A percentile compares a stretch with the other conserved stretches of the same genome.
Evolutionary conservation across 1,140 invertebrate species (phyloP).

Genomic region (Matsumurasca onukii): DNA sequence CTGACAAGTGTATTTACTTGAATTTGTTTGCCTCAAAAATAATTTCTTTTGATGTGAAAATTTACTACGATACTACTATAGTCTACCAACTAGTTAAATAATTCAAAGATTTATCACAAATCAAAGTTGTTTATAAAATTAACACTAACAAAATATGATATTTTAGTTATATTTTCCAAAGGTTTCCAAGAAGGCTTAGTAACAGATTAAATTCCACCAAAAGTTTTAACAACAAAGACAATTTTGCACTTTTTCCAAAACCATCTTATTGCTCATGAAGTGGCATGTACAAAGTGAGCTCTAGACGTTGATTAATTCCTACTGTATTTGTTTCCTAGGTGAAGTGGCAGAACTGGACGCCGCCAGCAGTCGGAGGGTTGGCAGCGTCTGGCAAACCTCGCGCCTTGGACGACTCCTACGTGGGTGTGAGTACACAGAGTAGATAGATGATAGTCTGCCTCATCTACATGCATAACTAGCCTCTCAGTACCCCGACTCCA

Average conservation of each 20-base stretch:
- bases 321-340: constrained; percentile 38
- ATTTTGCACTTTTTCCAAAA: background rate
- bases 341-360: constrained; percentile 55
- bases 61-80: no score
- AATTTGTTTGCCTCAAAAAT: no score
- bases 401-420: constrained; percentile 64
- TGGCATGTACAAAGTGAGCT: background rate
- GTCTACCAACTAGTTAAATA: no score
- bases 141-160: background rate
- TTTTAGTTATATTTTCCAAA: no score
- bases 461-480: background rate
- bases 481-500: background rate
- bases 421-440: constrained; percentile 60
- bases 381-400: constrained; percentile 46
- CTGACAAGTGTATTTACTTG: no score
- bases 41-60: no score
- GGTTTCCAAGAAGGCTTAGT: no score
- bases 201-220: no score
- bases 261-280: background rate
- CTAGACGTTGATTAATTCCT: background rate
- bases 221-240: background rate
- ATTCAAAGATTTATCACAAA: no score
- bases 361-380: constrained; percentile 53
- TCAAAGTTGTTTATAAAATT: background rate
- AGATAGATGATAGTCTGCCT: background rate